phyloP scores from a whole-genome alignment of 2,113 vertebrate species.

The Erinaceus europaeus region DNA sequence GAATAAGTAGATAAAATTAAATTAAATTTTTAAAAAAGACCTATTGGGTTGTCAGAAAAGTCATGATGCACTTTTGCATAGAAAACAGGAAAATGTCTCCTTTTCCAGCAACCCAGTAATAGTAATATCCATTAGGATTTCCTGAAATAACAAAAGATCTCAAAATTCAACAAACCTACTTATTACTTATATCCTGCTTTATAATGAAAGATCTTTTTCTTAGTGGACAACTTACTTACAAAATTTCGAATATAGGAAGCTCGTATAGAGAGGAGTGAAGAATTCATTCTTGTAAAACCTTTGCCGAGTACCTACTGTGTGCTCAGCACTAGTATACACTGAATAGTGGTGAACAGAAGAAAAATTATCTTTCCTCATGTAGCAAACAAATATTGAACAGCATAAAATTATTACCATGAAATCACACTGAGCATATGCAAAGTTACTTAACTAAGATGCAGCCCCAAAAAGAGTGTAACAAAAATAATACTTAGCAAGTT shows the following conservation, averaged over 20 bases:
- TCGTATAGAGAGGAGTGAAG: neutral
- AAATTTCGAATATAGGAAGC: neutral
- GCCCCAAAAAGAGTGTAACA: neutral
- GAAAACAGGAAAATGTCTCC: too few species aligned
- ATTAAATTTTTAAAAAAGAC: too few species aligned
- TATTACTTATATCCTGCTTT: neutral
- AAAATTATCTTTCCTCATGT: neutral
- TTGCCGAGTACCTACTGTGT: neutral
- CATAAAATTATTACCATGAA: conserved; percentile 17
- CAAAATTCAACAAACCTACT: conserved; percentile 7
- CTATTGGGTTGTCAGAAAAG: too few species aligned
- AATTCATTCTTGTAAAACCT: neutral
- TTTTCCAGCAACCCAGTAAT: too few species aligned
- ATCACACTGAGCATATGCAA: neutral
- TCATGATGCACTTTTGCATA: too few species aligned
- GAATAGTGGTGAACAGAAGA: neutral
- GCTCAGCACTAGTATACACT: neutral
- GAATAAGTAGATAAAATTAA: too few species aligned
- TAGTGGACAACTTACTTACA: neutral
- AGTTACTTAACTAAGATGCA: neutral
- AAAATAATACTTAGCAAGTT: neutral
- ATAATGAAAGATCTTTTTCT: neutral
- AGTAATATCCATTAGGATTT: neutral
- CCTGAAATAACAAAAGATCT: neutral
- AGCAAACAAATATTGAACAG: neutral